phyloP scores from a whole-genome alignment of 2,888 invertebrate species.

The Galeruca laticollis region DNA sequence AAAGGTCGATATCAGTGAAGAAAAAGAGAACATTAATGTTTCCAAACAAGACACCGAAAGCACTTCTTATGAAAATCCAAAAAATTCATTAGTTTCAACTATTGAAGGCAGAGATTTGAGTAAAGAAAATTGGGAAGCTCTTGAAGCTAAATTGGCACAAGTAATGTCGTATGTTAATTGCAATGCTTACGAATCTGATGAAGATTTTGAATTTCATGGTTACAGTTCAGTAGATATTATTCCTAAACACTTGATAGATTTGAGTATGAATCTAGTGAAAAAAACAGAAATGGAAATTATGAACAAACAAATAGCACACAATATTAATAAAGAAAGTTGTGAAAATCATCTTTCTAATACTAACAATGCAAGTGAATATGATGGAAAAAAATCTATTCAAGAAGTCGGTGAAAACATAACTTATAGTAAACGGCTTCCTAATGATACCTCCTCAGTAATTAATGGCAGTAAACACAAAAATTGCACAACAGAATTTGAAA shows the following conservation, averaged over 20 bases:
- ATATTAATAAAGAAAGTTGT: not conserved
- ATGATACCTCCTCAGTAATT: not conserved
- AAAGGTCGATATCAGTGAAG: slow-evolving; percentile 5
- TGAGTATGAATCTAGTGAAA: slow-evolving; percentile 35
- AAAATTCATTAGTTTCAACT: not conserved
- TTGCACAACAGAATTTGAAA: not conserved
- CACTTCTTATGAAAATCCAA: not conserved
- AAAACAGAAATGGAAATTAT: slow-evolving; percentile 31
- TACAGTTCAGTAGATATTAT: slow-evolving; percentile 23
- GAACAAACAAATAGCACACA: slow-evolving; percentile 29
- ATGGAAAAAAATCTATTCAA: not conserved
- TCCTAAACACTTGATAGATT: slow-evolving; percentile 8
- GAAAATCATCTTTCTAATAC: too few relatives aligned
- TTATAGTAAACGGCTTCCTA: not conserved
- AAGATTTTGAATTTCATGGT: slow-evolving; percentile 39
- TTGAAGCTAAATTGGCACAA: slow-evolving; percentile 62
- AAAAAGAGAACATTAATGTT: not conserved
- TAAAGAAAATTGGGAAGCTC: slow-evolving; percentile 63
- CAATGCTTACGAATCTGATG: slow-evolving; percentile 53
- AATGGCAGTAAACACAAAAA: not conserved
- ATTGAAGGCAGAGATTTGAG: slow-evolving; percentile 58
- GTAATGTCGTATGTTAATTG: slow-evolving; percentile 57
- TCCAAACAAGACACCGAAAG: not conserved
- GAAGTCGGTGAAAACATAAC: too few relatives aligned
- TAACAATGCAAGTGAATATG: too few relatives aligned